These are phyloP conservation scores for Nephila pilipes DNA, from an alignment of 1,140 invertebrate genomes.

Conservation along the genomic window DNA sequence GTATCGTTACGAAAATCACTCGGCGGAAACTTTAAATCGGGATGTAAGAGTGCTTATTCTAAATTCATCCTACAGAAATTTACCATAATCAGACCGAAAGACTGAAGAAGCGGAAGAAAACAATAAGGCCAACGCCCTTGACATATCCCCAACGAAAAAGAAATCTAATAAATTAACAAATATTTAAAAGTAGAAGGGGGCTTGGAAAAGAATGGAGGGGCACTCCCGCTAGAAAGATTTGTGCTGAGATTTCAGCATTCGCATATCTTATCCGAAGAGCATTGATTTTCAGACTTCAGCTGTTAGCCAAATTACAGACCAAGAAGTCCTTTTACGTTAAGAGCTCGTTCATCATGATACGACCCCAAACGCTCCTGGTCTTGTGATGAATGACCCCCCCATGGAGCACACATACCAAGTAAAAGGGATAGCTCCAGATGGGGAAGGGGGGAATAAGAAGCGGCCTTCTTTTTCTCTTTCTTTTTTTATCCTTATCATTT, in stretches of 20 bases:
- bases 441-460: constrained; percentile 33
- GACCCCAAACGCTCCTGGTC: constrained; percentile 67
- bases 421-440: constrained; percentile 22
- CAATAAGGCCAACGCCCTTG: constrained; percentile 34
- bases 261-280: constrained; percentile 36
- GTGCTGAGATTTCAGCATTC: constrained; percentile 57
- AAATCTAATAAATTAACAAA: constrained; percentile 51
- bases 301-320: constrained; percentile 76
- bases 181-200: constrained; percentile 26
- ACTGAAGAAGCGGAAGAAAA: constrained; percentile 37
- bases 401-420: constrained; percentile 35
- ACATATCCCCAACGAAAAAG: constrained; percentile 11
- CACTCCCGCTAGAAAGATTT: constrained; percentile 23
- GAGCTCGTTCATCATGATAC: constrained; percentile 73
- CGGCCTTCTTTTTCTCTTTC: constrained; percentile 21
- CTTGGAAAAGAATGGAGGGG: not conserved
- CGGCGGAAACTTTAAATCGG: not conserved
- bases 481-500: constrained; percentile 51
- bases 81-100: constrained; percentile 13
- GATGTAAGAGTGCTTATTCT: not conserved
- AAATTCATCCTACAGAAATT: not conserved
- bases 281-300: constrained; percentile 68
- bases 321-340: constrained; percentile 74
- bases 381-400: constrained; percentile 73
- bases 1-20: not conserved